These are phyloP conservation scores for Caenorhabditis virilis DNA, from an alignment of 2,888 invertebrate species.

Conservation along the genomic window DNA sequence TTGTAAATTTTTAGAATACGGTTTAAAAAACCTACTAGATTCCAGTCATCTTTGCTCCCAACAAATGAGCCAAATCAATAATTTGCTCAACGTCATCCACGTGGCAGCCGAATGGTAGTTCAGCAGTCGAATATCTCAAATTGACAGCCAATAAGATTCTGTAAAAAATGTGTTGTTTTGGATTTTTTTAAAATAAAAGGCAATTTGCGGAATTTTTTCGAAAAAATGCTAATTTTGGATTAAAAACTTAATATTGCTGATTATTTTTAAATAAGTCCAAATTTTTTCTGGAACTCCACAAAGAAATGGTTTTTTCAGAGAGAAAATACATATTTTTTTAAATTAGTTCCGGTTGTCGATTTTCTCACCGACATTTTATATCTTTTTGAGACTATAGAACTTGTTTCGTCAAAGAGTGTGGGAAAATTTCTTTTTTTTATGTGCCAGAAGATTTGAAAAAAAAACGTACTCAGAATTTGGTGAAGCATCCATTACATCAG, in stretches of 20 bases:
- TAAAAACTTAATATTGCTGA: too few species aligned
- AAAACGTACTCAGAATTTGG: conserved; percentile 17
- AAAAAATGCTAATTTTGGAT: background rate
- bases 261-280: too few species aligned
- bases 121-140: conserved; percentile 16
- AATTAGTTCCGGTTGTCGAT: too few species aligned
- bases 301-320: too few species aligned
- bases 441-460: background rate
- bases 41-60: conserved; percentile 56
- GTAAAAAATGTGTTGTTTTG: conserved; percentile 1
- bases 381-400: too few species aligned
- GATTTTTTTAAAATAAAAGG: background rate
- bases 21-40: too few species aligned
- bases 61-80: conserved; percentile 51
- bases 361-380: too few species aligned
- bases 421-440: too few species aligned
- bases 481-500: conserved; percentile 38
- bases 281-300: too few species aligned
- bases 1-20: too few species aligned
- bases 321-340: too few species aligned
- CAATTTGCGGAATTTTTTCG: background rate
- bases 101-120: conserved; percentile 64
- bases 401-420: too few species aligned
- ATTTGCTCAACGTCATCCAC: conserved; percentile 49
- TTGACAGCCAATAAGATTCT: conserved; percentile 34